A percentile compares a stretch with the other conserved stretches of the same genome.
These are phyloP conservation scores for Trichosurus vulpecula DNA, from an alignment of 2,797 vertebrate genomes.

Conservation along the genomic window DNA sequence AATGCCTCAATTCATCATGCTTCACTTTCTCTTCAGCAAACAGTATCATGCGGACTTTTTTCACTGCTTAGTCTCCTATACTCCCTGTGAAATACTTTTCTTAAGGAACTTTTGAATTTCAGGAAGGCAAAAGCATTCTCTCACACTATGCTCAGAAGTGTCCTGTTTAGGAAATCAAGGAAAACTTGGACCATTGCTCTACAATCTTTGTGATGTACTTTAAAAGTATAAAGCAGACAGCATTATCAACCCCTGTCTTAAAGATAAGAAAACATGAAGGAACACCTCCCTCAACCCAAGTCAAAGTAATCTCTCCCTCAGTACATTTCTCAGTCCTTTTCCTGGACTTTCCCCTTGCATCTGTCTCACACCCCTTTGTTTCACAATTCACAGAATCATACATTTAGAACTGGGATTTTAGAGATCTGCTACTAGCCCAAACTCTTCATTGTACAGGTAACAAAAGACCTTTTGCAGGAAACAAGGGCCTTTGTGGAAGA, in stretches of 20 bases:
- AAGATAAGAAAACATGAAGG: background rate
- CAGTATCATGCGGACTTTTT: background rate
- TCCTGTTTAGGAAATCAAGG: background rate
- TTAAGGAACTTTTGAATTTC: background rate
- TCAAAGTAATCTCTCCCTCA: background rate
- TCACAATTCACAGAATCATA: background rate
- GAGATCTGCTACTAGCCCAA: background rate
- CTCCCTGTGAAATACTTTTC: background rate
- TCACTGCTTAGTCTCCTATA: background rate
- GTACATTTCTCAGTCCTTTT: background rate
- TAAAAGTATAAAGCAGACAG: background rate
- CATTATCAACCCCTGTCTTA: background rate
- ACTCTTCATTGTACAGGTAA: background rate
- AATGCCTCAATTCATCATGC: background rate
- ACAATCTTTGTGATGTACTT: background rate
- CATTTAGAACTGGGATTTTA: background rate
- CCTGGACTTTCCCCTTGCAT: background rate
- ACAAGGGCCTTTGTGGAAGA: background rate
- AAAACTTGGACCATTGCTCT: background rate
- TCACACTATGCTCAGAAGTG: background rate
- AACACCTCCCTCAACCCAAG: background rate
- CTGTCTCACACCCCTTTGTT: conserved; percentile 14
- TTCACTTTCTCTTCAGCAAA: background rate
- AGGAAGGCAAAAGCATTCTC: background rate
- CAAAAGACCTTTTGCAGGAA: background rate